Percentiles rank a stretch among this genome's conserved stretches.
These are phyloP conservation scores for Lepidurus packardi DNA, from an alignment of 1,140 invertebrate genomes.

Conservation along the genomic window DNA sequence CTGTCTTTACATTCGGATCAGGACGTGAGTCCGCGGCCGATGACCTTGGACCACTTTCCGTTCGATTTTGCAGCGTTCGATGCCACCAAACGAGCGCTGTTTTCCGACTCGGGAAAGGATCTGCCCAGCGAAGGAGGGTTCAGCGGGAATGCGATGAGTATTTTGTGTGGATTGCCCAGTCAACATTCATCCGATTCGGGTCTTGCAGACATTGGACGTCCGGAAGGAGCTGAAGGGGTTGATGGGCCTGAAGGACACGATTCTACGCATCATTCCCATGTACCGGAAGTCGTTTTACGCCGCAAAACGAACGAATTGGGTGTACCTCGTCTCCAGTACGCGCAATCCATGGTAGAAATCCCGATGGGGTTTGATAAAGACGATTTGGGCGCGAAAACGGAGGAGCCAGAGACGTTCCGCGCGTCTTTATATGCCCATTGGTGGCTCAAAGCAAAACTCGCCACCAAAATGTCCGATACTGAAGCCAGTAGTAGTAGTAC, in stretches of 20 bases:
- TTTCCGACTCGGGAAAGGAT: not conserved
- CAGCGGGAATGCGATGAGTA: not conserved
- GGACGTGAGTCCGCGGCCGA: not conserved
- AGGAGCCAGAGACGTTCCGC: constrained; percentile 51
- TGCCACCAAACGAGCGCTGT: not conserved
- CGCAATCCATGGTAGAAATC: constrained; percentile 26
- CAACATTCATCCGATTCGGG: constrained; percentile 68
- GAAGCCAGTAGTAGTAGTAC: not conserved
- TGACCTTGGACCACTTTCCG: not conserved
- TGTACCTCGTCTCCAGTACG: not conserved
- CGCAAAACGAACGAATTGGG: not conserved
- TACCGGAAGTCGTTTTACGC: not conserved
- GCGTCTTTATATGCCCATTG: constrained; percentile 82
- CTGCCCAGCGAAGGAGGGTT: not conserved
- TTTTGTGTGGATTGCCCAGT: constrained; percentile 40
- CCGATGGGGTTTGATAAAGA: constrained; percentile 23
- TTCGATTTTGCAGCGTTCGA: not conserved
- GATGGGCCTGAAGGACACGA: constrained; percentile 22
- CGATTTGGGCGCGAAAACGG: constrained; percentile 37
- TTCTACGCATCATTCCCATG: not conserved
- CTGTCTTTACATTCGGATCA: not conserved
- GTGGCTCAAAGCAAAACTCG: constrained; percentile 82
- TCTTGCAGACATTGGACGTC: constrained; percentile 61
- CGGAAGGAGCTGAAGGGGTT: constrained; percentile 26
- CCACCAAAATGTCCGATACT: constrained; percentile 44